phyloP scores from a whole-genome alignment of 2,113 vertebrate genomes.

The Eudyptes chrysolophus region DNA sequence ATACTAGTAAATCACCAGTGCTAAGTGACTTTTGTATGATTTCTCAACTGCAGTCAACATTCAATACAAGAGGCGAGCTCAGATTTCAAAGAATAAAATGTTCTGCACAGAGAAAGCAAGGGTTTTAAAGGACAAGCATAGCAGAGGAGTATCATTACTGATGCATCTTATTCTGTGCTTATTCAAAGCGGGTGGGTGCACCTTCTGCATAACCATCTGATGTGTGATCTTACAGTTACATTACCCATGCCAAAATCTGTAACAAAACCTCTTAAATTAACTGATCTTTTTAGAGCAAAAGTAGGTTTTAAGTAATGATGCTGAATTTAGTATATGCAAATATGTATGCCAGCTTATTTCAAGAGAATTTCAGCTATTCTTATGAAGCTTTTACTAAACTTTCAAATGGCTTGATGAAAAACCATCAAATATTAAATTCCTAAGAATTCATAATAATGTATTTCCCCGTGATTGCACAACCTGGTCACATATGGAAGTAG shows the following conservation, averaged over 20 bases:
- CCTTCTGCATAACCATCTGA: slow-evolving; percentile 52
- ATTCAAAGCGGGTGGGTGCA: not conserved
- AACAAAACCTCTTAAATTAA: slow-evolving; percentile 42
- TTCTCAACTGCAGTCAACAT: not conserved
- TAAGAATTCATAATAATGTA: not conserved
- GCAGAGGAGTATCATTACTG: slow-evolving; percentile 6
- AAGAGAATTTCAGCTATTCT: not conserved
- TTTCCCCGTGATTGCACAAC: not conserved
- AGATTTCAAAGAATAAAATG: slow-evolving; percentile 27
- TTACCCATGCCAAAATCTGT: not conserved
- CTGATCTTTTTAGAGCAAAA: not conserved
- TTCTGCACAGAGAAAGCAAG: not conserved
- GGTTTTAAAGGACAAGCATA: not conserved
- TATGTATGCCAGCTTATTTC: not conserved
- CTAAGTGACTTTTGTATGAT: not conserved
- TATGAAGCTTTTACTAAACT: not conserved
- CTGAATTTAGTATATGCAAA: slow-evolving; percentile 1
- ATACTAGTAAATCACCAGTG: not conserved
- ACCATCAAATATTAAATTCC: not conserved
- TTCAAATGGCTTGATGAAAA: not conserved
- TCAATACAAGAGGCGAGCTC: not conserved
- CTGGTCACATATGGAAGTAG: not conserved
- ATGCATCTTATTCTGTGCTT: not conserved
- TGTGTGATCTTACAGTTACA: slow-evolving; percentile 40
- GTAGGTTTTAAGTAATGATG: not conserved